phyloP scores from a whole-genome alignment of 2,113 vertebrate species.

The Anser brachyrhynchus region DNA sequence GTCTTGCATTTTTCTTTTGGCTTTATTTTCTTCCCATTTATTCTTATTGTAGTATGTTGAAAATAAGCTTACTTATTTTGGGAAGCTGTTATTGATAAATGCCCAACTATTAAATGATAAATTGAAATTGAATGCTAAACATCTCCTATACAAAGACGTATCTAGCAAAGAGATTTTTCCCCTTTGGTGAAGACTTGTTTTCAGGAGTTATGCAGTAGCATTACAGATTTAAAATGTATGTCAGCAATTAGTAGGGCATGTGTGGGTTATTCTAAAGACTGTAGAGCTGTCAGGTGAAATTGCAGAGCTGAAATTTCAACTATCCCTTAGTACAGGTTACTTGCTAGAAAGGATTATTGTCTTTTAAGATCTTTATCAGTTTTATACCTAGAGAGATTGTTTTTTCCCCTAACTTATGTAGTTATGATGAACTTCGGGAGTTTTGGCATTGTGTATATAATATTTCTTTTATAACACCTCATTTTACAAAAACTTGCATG shows the following conservation, averaged over 20 bases:
- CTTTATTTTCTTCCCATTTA: background rate
- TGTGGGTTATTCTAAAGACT: background rate
- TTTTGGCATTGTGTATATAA: background rate
- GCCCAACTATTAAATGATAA: background rate
- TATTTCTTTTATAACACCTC: background rate
- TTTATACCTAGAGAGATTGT: background rate
- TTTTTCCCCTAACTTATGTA: fast-evolving
- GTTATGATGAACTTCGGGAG: background rate
- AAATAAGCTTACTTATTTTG: background rate
- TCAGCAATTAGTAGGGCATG: background rate
- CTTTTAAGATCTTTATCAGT: background rate
- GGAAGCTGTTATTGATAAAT: background rate
- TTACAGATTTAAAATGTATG: background rate
- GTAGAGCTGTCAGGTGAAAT: background rate
- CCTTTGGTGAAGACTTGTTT: background rate
- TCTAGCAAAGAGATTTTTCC: background rate
- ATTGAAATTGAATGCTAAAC: background rate
- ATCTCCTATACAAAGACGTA: background rate
- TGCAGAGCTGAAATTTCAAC: background rate
- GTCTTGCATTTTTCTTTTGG: background rate
- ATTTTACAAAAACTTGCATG: background rate
- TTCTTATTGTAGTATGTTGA: background rate
- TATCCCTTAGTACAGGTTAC: background rate
- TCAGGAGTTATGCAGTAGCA: background rate
- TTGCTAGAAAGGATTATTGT: background rate